These are phyloP conservation scores for Adelges cooleyi DNA, from an alignment of 1,140 invertebrate genomes.

Conservation along the genomic window DNA sequence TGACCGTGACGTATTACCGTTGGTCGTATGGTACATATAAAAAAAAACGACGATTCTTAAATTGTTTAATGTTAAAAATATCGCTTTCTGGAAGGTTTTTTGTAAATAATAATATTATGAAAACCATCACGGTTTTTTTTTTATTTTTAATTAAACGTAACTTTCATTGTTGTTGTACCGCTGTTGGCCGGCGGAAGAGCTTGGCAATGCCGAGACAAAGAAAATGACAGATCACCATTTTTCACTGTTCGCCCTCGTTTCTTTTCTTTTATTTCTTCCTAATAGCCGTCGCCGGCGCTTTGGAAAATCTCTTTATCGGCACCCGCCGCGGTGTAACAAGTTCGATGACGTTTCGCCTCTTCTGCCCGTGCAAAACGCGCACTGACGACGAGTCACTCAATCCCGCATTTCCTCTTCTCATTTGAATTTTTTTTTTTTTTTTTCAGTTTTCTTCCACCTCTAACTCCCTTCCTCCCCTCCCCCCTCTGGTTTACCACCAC, in stretches of 20 bases:
- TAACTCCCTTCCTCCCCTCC: background rate
- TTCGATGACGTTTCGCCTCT: background rate
- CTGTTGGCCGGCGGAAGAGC: background rate
- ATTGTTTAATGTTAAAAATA: no score
- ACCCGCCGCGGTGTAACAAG: background rate
- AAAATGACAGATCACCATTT: constrained; percentile 15
- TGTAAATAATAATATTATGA: no score
- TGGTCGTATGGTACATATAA: no score
- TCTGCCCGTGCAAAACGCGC: background rate
- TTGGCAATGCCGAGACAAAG: background rate
- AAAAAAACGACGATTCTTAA: no score
- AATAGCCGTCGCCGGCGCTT: background rate
- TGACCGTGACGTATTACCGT: no score
- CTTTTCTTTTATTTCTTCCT: background rate
- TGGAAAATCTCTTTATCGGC: background rate
- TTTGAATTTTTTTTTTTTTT: constrained; percentile 14
- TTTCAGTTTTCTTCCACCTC: no score
- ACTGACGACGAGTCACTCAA: background rate
- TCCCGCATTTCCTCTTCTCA: constrained; percentile 14
- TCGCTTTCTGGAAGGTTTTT: no score
- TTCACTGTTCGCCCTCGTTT: background rate
- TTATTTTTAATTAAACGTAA: constrained; percentile 5
- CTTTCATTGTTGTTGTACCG: background rate
- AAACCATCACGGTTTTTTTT: no score
- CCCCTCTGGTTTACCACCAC: background rate